A percentile compares a stretch with the other conserved stretches of the same genome.
Evolutionary conservation across 2,113 vertebrate genomes (phyloP).

Genomic region (Pristiophorus japonicus): DNA sequence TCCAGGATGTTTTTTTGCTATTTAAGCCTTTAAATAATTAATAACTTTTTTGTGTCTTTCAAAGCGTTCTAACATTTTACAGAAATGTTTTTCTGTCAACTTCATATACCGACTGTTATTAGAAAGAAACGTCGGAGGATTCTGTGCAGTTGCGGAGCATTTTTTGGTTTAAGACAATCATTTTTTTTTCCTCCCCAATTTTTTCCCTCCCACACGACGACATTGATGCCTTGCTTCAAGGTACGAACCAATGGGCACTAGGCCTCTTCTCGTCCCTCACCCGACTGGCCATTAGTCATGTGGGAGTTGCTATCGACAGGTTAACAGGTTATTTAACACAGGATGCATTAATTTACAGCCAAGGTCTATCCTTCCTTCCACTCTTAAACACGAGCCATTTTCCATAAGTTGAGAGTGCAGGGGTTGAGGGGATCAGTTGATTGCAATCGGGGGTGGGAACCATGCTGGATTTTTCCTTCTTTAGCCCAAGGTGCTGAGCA

Average conservation of each 20-base stretch:
- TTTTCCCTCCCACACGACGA: background rate
- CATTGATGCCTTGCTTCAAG: background rate
- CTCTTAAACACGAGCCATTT: background rate
- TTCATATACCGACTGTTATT: background rate
- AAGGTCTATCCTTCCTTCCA: background rate
- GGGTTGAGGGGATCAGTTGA: background rate
- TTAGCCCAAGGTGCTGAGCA: background rate
- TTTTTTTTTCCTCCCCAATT: background rate
- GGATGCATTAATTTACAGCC: background rate
- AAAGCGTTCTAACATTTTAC: background rate
- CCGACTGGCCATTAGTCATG: background rate
- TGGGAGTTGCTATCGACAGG: background rate
- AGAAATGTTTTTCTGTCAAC: background rate
- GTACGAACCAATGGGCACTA: background rate
- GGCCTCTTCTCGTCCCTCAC: background rate
- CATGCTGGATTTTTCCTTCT: background rate
- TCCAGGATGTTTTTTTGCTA: background rate
- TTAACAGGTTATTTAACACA: background rate
- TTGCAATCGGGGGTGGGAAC: background rate
- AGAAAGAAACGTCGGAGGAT: background rate
- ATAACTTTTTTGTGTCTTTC: background rate
- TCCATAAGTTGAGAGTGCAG: background rate
- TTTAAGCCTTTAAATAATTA: constrained; percentile 14
- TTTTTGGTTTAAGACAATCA: background rate
- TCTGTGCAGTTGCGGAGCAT: background rate